Evolutionary conservation across 2,797 vertebrate species (phyloP).

Genomic region (Vespertilio murinus): DNA sequence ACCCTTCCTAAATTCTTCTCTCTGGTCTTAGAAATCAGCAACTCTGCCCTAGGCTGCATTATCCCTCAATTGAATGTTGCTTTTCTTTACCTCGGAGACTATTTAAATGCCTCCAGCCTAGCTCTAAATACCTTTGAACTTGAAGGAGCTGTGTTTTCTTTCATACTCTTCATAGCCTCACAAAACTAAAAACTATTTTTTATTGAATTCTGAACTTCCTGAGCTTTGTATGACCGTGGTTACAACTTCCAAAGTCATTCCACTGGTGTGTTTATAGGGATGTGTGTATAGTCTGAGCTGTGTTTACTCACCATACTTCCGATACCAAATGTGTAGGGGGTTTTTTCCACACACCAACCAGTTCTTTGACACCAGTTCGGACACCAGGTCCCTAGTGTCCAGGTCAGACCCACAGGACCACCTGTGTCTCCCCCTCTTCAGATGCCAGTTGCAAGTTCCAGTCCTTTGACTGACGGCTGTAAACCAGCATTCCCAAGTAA

Average conservation of each 20-base stretch:
- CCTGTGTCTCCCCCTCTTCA: background rate
- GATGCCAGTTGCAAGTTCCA: background rate
- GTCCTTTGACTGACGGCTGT: background rate
- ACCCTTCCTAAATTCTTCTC: background rate
- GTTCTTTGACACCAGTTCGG: background rate
- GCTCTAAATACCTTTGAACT: background rate
- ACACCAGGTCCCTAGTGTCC: background rate
- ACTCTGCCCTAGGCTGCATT: background rate
- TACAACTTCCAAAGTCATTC: background rate
- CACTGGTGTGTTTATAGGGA: background rate
- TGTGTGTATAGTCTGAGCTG: background rate
- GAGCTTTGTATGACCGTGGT: background rate
- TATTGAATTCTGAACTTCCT: background rate
- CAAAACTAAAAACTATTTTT: background rate
- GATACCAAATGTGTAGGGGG: background rate
- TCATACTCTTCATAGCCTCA: background rate
- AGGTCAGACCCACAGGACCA: background rate
- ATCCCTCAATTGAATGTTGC: background rate
- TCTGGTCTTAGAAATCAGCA: background rate
- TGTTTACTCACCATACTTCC: background rate
- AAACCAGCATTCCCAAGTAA: background rate
- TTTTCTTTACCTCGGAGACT: background rate
- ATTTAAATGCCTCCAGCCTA: background rate
- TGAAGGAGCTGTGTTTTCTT: background rate
- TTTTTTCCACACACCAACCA: background rate